A percentile compares a stretch with the other conserved stretches of the same genome.
These are phyloP conservation scores for Dasyurus viverrinus DNA, from an alignment of 2,113 vertebrate genomes.

Conservation along the genomic window DNA sequence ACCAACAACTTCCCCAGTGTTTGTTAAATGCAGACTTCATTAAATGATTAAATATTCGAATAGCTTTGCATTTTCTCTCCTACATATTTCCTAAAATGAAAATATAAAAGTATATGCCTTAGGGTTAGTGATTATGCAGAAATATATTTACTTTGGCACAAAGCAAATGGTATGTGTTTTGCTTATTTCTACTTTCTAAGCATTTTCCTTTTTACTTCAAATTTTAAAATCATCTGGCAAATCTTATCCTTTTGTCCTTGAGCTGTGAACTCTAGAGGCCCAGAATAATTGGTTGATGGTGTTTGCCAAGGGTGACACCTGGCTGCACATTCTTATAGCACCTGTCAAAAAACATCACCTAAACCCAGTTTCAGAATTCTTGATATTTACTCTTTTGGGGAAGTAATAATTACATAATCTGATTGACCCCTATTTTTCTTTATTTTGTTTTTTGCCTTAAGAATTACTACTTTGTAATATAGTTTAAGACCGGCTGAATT, in stretches of 20 bases:
- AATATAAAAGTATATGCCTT: conserved; percentile 20
- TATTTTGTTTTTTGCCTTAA: neutral
- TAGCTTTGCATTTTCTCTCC: conserved; percentile 38
- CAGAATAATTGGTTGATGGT: neutral
- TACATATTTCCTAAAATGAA: neutral
- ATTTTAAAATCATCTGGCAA: conserved; percentile 65
- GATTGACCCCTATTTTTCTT: neutral
- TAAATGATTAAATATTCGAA: conserved; percentile 29
- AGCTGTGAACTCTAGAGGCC: conserved; percentile 42
- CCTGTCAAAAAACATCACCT: neutral
- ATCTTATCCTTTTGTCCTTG: conserved; percentile 63
- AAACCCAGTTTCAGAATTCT: neutral
- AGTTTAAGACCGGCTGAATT: neutral
- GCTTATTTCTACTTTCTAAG: conserved; percentile 66
- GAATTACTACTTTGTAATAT: neutral
- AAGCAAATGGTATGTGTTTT: conserved; percentile 54
- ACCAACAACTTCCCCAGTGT: neutral
- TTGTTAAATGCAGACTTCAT: conserved; percentile 36
- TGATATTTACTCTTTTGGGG: neutral
- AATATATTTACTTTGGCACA: conserved; percentile 48
- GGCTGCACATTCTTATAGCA: neutral
- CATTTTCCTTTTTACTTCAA: conserved; percentile 62
- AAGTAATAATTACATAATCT: neutral
- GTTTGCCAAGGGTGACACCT: conserved; percentile 19
- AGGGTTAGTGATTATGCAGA: conserved; percentile 62